These are phyloP conservation scores for Amiota communis DNA, from an alignment of 2,888 invertebrate species.

Conservation along the genomic window DNA sequence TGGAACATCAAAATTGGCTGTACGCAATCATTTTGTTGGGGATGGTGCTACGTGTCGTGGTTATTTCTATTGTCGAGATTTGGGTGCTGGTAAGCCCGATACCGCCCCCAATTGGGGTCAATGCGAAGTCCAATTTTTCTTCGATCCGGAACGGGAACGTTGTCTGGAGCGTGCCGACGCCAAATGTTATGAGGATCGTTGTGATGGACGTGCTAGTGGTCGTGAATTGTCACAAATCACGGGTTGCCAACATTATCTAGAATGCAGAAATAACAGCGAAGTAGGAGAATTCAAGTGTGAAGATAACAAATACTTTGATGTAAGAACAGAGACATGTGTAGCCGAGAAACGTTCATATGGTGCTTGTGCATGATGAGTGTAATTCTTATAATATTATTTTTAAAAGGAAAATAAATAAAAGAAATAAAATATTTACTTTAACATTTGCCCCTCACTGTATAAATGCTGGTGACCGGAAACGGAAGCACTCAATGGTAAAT, in stretches of 20 bases:
- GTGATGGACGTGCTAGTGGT: slow-evolving; percentile 50
- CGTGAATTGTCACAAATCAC: slow-evolving; percentile 43
- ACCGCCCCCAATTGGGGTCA: slow-evolving; percentile 52
- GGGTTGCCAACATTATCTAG: slow-evolving; percentile 55
- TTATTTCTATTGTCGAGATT: slow-evolving; percentile 61
- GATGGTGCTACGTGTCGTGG: slow-evolving; percentile 65
- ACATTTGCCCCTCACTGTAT: too few species aligned
- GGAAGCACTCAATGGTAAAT: too few species aligned
- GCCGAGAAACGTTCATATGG: slow-evolving; percentile 29
- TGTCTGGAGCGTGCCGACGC: slow-evolving; percentile 47
- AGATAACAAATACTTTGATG: slow-evolving; percentile 48
- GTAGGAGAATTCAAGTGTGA: slow-evolving; percentile 39
- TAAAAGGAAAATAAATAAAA: background rate
- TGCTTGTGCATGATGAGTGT: slow-evolving; percentile 29
- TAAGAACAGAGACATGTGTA: slow-evolving; percentile 36
- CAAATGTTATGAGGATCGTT: slow-evolving; percentile 55
- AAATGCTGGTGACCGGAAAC: too few species aligned
- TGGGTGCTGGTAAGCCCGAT: slow-evolving; percentile 57
- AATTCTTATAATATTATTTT: too few species aligned
- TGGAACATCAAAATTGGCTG: slow-evolving; percentile 59
- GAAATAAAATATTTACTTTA: too few species aligned
- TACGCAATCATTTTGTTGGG: slow-evolving; percentile 54
- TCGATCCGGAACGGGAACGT: slow-evolving; percentile 45
- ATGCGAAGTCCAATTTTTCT: slow-evolving; percentile 55
- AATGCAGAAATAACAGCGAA: slow-evolving; percentile 46